Evolutionary conservation across 2,113 vertebrate genomes (phyloP).

Genomic region (Macaca fascicularis): T2T-MFA8v1.1 NC_088376.1:178134501-178135000

Average conservation of each 20-base stretch:
- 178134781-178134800: background rate
- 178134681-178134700: background rate
- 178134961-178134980: accelerated
- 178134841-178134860: background rate
- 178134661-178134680: background rate
- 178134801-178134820: background rate
- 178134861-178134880: background rate
- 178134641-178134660: background rate
- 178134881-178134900: background rate
- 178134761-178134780: background rate
- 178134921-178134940: background rate
- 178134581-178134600: background rate
- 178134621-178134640: background rate
- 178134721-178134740: background rate
- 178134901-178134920: background rate
- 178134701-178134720: background rate
- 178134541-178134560: background rate
- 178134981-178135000: background rate
- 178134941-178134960: background rate
- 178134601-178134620: background rate
- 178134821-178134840: background rate
- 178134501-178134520: background rate
- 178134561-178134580: background rate
- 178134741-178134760: background rate
- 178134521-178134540: background rate